phyloP scores from a whole-genome alignment of 2,888 invertebrate genomes.

The Pandemis cinnamomeana region DNA sequence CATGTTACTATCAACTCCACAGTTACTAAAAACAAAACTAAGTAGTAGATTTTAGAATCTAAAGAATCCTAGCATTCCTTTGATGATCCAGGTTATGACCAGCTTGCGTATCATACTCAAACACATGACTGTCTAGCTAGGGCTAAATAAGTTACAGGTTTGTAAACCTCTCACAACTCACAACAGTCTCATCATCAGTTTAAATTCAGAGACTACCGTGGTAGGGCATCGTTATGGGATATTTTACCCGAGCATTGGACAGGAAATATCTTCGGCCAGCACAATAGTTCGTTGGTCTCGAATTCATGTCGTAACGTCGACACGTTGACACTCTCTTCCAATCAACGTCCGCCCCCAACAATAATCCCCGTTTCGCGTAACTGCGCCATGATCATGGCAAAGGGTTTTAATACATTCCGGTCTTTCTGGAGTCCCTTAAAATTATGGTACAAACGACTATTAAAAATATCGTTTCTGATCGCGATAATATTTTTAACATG shows the following conservation, averaged over 20 bases:
- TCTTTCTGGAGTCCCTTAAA: neutral
- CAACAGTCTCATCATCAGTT: neutral
- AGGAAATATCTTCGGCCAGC: conserved; percentile 35
- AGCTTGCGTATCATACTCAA: neutral
- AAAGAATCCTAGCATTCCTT: too few relatives aligned
- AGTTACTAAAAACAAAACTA: too few relatives aligned
- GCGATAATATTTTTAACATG: neutral
- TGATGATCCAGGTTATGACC: too few relatives aligned
- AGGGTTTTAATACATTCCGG: neutral
- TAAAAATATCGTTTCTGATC: neutral
- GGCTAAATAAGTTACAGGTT: neutral
- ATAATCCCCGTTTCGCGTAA: neutral
- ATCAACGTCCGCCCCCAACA: neutral
- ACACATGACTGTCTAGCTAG: neutral
- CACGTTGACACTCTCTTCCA: conserved; percentile 14
- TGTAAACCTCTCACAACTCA: neutral
- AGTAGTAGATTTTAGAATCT: too few relatives aligned
- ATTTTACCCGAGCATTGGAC: conserved; percentile 34
- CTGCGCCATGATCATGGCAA: neutral
- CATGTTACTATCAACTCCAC: neutral
- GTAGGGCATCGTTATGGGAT: conserved; percentile 29
- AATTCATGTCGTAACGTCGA: conserved; percentile 24
- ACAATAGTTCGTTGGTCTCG: conserved; percentile 43
- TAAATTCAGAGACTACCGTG: neutral
- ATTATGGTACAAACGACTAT: neutral